A percentile compares a stretch with the other conserved stretches of the same genome.
Conservation (phyloP, 1,140 invertebrate species). For the Ceratoteleas bidentatus region DNA sequence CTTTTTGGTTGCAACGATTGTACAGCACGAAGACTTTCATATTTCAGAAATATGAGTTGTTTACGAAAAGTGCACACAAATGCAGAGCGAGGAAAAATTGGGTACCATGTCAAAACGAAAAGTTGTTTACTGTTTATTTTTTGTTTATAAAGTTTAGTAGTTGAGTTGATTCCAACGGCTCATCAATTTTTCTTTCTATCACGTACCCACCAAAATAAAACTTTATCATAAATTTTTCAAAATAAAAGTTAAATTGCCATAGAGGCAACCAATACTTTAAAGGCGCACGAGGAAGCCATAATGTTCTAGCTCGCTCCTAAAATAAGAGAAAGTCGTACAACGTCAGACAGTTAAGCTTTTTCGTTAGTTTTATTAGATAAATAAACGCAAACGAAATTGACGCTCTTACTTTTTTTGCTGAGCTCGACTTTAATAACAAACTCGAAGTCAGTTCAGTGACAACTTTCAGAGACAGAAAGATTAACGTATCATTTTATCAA, state of each 20-base stretch:
- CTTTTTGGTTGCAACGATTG: no score
- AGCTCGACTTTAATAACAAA: no score
- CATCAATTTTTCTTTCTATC: conserved; percentile 9
- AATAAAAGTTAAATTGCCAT: conserved; percentile 27
- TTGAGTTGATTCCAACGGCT: background rate
- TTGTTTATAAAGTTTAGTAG: no score
- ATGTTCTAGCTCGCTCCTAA: background rate
- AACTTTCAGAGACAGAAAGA: no score
- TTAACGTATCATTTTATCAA: no score
- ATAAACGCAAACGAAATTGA: background rate
- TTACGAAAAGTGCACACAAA: no score
- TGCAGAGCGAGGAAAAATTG: no score
- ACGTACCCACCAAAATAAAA: conserved; percentile 3
- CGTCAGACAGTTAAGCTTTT: background rate
- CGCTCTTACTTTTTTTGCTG: background rate
- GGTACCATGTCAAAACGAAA: background rate
- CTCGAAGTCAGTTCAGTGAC: no score
- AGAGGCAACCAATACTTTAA: conserved; percentile 24
- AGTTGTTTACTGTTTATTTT: background rate
- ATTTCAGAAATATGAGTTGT: no score
- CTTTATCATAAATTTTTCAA: conserved; percentile 18
- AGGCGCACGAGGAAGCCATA: conserved; percentile 23
- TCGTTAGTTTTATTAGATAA: conserved; percentile 1
- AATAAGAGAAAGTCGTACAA: no score
- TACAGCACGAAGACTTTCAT: no score